Evolutionary conservation across 1,140 invertebrate genomes (phyloP).

Genomic region (Diplogasteroides magnus): DNA sequence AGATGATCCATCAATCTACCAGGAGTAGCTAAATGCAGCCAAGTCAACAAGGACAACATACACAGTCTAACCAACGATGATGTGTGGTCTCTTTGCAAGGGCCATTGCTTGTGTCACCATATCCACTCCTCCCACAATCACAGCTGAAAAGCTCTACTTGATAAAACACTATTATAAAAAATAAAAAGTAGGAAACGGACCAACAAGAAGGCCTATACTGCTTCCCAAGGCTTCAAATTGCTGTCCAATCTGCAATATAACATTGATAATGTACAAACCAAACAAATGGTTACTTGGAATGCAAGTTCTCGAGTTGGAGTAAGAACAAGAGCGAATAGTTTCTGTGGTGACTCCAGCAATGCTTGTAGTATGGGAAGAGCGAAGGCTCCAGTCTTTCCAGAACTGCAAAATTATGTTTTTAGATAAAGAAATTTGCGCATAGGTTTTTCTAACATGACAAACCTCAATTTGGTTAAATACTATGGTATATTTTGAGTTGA

Average conservation of each 20-base stretch:
- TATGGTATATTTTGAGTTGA: no score
- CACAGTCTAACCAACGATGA: conserved; percentile 68
- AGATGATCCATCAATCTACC: conserved; percentile 82
- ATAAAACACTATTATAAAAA: not conserved
- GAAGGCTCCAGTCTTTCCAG: conserved; percentile 95
- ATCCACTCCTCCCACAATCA: conserved; percentile 95
- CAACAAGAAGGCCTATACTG: conserved; percentile 84
- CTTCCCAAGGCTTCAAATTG: conserved; percentile 81
- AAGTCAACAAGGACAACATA: not conserved
- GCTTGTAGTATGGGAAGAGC: conserved; percentile 88
- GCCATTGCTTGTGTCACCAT: conserved; percentile 86
- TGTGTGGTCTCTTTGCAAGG: conserved; percentile 87
- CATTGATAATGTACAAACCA: not conserved
- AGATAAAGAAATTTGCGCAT: not conserved
- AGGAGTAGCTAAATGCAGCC: conserved; percentile 67
- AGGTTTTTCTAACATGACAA: no score
- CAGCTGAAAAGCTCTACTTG: conserved; percentile 59
- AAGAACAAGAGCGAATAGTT: conserved; percentile 85
- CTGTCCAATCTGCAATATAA: conserved; percentile 68
- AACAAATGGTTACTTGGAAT: conserved; percentile 66
- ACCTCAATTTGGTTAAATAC: no score
- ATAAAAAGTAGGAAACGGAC: conserved; percentile 56
- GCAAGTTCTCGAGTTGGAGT: conserved; percentile 96
- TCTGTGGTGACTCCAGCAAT: conserved; percentile 79
- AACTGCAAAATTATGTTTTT: conserved; percentile 55